Conservation (phyloP, 2,797 vertebrate species). For the Okamejei kenojei region DNA sequence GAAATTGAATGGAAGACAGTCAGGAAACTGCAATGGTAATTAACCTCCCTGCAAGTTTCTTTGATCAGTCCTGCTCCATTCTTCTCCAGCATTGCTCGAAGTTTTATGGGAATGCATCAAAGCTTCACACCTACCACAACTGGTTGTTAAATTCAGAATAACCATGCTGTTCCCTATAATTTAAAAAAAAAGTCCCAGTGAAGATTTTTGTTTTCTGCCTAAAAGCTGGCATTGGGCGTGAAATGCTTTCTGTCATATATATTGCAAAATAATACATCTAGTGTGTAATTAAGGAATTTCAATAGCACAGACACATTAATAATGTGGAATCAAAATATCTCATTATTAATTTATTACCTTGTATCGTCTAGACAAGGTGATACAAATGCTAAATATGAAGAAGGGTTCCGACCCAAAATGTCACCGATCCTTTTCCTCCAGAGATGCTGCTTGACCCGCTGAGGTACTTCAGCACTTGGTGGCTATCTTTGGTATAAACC, state of each 20-base stretch:
- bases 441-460: too few species aligned
- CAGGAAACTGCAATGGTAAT: background rate
- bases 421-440: too few species aligned
- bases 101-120: slow-evolving; percentile 10
- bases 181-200: background rate
- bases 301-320: background rate
- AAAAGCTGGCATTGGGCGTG: background rate
- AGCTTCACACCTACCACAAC: background rate
- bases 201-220: background rate
- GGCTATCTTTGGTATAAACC: too few species aligned
- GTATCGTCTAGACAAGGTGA: background rate
- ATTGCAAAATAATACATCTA: slow-evolving; percentile 7
- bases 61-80: background rate
- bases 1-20: too few species aligned
- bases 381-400: background rate
- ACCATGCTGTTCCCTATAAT: background rate
- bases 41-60: slow-evolving; percentile 1
- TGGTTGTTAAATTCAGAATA: slow-evolving; percentile 24
- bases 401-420: too few species aligned
- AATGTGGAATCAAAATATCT: background rate
- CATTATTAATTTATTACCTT: background rate
- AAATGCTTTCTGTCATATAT: background rate
- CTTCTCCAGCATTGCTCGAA: background rate
- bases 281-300: slow-evolving; percentile 1
- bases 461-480: too few species aligned